Percentiles rank a stretch among this genome's conserved stretches.
Conservation (phyloP, 2,113 vertebrate genomes). For the Marcusenius ussheri region DNA sequence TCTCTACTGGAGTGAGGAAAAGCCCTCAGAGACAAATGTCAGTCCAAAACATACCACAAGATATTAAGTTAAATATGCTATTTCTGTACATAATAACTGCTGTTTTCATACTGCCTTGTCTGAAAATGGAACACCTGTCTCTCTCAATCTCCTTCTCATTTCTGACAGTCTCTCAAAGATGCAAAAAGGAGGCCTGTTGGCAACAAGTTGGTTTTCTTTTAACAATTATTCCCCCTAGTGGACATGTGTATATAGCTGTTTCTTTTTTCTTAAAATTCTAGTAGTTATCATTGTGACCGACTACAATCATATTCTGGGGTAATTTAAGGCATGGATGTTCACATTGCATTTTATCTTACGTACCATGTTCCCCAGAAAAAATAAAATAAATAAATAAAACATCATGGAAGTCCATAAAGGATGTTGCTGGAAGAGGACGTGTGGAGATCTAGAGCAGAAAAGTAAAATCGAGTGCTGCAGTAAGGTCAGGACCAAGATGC, state of each 20-base stretch:
- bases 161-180: background rate
- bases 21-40: background rate
- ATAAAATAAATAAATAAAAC: background rate
- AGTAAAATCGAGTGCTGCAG: background rate
- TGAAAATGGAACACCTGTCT: background rate
- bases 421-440: background rate
- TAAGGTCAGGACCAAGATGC: background rate
- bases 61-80: background rate
- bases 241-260: background rate
- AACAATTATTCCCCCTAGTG: background rate
- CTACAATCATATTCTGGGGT: background rate
- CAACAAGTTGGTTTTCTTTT: background rate
- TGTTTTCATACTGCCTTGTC: background rate
- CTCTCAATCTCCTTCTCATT: background rate
- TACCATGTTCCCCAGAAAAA: background rate
- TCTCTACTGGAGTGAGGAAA: background rate
- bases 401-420: background rate
- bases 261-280: background rate
- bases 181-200: background rate
- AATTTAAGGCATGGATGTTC: background rate
- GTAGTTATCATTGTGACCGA: background rate
- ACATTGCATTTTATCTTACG: background rate
- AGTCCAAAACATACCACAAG: background rate
- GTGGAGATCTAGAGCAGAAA: background rate
- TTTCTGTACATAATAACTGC: background rate